phyloP scores from a whole-genome alignment of 2,888 invertebrate species.

The Macaria notata region DNA sequence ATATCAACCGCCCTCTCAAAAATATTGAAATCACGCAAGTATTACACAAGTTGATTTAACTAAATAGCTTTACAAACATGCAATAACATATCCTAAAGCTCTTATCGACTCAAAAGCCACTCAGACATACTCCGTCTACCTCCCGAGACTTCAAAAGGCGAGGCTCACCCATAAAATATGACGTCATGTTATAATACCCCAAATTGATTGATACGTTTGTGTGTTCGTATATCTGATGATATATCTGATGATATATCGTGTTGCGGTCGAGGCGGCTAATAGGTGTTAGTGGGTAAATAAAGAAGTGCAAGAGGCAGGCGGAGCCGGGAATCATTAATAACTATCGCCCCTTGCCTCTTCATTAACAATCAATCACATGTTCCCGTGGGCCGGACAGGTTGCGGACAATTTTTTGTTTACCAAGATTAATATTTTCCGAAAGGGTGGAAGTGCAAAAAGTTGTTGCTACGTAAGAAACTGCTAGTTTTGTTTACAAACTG shows the following conservation, averaged over 20 bases:
- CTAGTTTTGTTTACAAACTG: too few species aligned
- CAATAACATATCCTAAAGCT: not conserved
- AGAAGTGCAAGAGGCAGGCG: conserved; percentile 61
- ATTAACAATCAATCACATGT: conserved; percentile 79
- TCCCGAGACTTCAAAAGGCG: conserved; percentile 18
- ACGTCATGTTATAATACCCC: conserved; percentile 59
- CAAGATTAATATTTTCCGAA: conserved; percentile 30
- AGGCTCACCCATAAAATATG: conserved; percentile 28
- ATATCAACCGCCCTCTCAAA: not conserved
- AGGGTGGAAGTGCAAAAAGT: conserved; percentile 9
- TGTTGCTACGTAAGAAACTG: too few species aligned
- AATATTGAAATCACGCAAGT: not conserved
- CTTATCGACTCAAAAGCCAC: not conserved
- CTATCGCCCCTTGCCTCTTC: conserved; percentile 73
- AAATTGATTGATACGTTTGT: conserved; percentile 76
- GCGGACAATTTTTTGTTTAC: conserved; percentile 37
- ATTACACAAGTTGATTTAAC: not conserved
- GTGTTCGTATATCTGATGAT: conserved; percentile 58
- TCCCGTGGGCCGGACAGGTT: conserved; percentile 53
- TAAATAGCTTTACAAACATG: not conserved
- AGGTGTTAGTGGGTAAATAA: conserved; percentile 76
- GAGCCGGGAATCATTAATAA: conserved; percentile 73
- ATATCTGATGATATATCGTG: conserved; percentile 67
- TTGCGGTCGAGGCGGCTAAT: conserved; percentile 51
- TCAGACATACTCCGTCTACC: conserved; percentile 12